phyloP scores from a whole-genome alignment of 2,888 invertebrate species.

The Eupithecia dodoneata region DNA sequence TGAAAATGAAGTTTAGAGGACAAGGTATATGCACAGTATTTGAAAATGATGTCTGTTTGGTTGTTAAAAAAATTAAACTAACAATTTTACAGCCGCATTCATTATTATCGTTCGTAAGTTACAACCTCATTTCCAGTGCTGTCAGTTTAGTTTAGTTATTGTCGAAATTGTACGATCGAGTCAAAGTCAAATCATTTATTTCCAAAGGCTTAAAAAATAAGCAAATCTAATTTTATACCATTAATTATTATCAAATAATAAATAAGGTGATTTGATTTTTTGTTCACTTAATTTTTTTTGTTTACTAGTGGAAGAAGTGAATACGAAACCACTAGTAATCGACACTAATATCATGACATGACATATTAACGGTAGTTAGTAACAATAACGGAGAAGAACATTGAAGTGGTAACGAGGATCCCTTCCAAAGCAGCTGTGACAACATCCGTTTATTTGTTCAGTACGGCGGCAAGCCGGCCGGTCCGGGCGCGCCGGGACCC shows the following conservation, averaged over 20 bases:
- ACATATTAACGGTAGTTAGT: background rate
- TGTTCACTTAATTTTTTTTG: too few relatives aligned
- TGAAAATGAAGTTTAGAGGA: background rate
- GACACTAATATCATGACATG: background rate
- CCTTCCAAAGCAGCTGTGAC: constrained; percentile 12
- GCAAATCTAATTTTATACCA: too few relatives aligned
- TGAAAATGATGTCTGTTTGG: background rate
- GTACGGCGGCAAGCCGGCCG: constrained; percentile 80
- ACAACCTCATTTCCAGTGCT: background rate
- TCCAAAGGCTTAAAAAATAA: too few relatives aligned
- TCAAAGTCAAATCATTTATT: too few relatives aligned
- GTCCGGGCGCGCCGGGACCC: constrained; percentile 64
- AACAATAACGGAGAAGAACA: constrained; percentile 7
- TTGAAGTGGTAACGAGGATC: constrained; percentile 25
- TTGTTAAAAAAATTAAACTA: background rate
- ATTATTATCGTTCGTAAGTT: background rate
- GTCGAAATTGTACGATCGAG: background rate
- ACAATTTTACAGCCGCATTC: background rate
- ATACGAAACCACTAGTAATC: background rate
- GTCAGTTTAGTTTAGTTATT: background rate
- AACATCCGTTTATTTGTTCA: constrained; percentile 46
- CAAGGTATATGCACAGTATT: background rate
- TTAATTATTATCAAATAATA: too few relatives aligned
- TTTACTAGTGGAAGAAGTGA: too few relatives aligned
- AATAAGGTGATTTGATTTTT: too few relatives aligned